These are phyloP conservation scores for Ophion obscuratus DNA, from an alignment of 2,888 invertebrate species.

Conservation along the genomic window DNA sequence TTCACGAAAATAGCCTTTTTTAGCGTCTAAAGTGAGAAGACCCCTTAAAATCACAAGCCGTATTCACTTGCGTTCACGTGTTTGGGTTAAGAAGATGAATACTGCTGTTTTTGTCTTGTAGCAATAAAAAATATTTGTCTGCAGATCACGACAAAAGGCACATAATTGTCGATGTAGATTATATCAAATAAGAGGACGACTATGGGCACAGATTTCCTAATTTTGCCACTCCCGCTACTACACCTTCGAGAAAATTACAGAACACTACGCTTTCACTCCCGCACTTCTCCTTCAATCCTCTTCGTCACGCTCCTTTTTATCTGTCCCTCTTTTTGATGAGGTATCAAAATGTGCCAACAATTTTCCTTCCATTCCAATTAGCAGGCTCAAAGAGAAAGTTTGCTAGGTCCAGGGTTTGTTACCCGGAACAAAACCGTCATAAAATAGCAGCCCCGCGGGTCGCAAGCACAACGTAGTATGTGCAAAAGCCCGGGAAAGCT, in stretches of 20 bases:
- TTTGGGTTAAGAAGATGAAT: too few species aligned
- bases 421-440: slow-evolving; percentile 38
- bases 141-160: too few species aligned
- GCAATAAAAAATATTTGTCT: too few species aligned
- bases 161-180: too few species aligned
- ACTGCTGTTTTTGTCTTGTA: too few species aligned
- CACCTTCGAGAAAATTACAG: background rate
- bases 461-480: slow-evolving; percentile 12
- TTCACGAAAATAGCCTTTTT: too few species aligned
- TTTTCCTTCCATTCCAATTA: slow-evolving; percentile 65
- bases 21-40: too few species aligned
- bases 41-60: too few species aligned
- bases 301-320: background rate
- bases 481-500: slow-evolving; percentile 36
- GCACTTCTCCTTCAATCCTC: background rate
- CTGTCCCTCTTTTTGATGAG: background rate
- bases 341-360: slow-evolving; percentile 50
- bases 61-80: too few species aligned
- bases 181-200: too few species aligned
- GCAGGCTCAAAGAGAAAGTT: slow-evolving; percentile 63
- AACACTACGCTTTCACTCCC: background rate
- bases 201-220: too few species aligned
- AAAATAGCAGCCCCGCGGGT: slow-evolving; percentile 23
- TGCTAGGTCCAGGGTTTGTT: slow-evolving; percentile 55
- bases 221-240: background rate